These are phyloP conservation scores for Puffinus mauretanicus DNA, from an alignment of 2,113 vertebrate species.

Conservation along the genomic window DNA sequence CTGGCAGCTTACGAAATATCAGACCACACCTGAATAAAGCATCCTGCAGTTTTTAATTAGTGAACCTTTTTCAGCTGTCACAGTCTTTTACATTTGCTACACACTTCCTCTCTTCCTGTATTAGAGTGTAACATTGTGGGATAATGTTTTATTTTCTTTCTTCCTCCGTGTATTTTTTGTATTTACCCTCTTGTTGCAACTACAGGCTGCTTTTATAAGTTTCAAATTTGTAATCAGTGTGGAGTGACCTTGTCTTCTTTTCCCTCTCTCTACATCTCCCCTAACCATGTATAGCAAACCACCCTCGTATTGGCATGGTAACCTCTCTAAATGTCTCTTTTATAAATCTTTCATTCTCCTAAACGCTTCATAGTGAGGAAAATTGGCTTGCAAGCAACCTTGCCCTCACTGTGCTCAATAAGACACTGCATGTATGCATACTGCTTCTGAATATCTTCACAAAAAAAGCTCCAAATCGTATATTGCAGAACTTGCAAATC, in stretches of 20 bases:
- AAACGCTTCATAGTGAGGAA: background rate
- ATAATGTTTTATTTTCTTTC: background rate
- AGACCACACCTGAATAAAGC: background rate
- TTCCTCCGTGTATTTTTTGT: background rate
- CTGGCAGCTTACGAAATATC: background rate
- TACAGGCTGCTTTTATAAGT: background rate
- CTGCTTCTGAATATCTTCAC: background rate
- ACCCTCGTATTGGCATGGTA: background rate
- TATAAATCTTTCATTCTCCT: conserved; percentile 25
- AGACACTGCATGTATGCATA: background rate
- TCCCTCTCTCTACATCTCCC: background rate
- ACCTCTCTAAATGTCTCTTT: conserved; percentile 23
- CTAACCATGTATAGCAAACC: background rate
- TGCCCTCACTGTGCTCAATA: background rate
- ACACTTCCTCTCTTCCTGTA: background rate
- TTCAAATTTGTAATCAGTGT: background rate
- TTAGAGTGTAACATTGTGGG: background rate
- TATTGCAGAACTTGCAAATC: background rate
- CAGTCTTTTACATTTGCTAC: background rate
- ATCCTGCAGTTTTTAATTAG: background rate
- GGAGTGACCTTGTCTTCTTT: background rate
- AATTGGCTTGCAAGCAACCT: conserved; percentile 29
- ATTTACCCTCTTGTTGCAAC: background rate
- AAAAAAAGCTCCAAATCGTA: background rate
- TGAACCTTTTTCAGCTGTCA: background rate